Base-by-base conservation (phyloP, 1,140 invertebrate genomes). In the Uloborus diversus region DNA sequence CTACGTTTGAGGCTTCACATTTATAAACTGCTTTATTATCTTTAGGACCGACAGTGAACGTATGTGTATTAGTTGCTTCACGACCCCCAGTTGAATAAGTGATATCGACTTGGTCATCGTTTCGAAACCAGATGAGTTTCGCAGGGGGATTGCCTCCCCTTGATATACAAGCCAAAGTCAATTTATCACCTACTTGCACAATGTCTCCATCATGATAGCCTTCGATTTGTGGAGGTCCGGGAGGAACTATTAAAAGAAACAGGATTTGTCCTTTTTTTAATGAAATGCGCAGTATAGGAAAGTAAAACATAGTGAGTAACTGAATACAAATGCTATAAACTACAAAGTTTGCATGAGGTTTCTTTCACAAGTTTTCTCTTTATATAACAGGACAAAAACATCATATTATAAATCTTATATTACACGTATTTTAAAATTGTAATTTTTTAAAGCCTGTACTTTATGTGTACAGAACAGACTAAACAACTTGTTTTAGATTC, bases 141-240 rank as follows among this genome's bases (percentile, higher is more conserved):
- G 96, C 95, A 4, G 95, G 92, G 23, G 97, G 97, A 89, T 99
- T 99, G 11, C 97, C 97, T 35, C 96, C 96, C 27, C 93, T 90
- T 65, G 96, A 96, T 82, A 93, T 90, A 88, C 97, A 99, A 62
- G 93, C 91, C 70, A 99, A 89, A 81, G 94, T 94, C 17, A 98
- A 89, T 47, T 91, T 92, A 86, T 97, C 94, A 2, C 95, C 96
- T 35, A 94, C 90, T 25, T 93, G 90, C 13, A 84, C 79, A 5
- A 98, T 91, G 84, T 97, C 94, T 0, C 93, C 94, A 83, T 93
- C 91, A 1, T 91, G 93, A 86, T 98, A 97, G 0, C 96, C 96
- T 82, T 96, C 94, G 82, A 99, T 98, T 86, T 94, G 93, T 0
- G 97, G 96, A 3, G 91, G 88, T 37, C 94, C 94, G 0, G 96